Conservation (phyloP, 1,140 invertebrate genomes). For the Trichogramma pretiosum region DNA sequence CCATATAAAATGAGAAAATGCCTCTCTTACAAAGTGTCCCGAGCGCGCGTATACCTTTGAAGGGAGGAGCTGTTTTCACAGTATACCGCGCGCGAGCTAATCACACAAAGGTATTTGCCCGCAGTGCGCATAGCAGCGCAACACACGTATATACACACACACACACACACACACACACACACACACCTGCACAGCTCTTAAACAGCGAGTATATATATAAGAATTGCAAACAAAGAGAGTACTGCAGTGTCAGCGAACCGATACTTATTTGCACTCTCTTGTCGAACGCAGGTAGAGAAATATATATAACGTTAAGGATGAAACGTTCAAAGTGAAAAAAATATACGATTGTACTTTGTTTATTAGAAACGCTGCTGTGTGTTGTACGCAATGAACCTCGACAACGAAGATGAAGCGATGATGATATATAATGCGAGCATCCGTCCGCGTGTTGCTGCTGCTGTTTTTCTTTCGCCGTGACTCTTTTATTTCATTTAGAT, state of each 20-base stretch:
- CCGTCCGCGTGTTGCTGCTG: background rate
- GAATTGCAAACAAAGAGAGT: background rate
- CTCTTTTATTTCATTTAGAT: no score
- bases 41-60: no score
- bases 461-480: background rate
- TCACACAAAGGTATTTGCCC: no score
- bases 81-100: no score
- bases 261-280: background rate
- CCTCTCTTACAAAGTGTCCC: no score
- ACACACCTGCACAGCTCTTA: background rate
- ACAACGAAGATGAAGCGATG: background rate
- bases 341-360: background rate
- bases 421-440: background rate
- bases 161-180: conserved; percentile 4
- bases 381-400: background rate
- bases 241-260: background rate
- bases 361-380: background rate
- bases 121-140: background rate
- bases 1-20: no score
- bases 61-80: no score
- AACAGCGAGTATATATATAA: background rate
- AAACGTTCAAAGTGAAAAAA: background rate
- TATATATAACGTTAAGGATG: no score
- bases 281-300: no score
- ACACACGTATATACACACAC: conserved; percentile 1